Percentiles rank a stretch among this genome's conserved stretches.
phyloP scores from a whole-genome alignment of 2,888 invertebrate species.

The Ophion ellenae region DNA sequence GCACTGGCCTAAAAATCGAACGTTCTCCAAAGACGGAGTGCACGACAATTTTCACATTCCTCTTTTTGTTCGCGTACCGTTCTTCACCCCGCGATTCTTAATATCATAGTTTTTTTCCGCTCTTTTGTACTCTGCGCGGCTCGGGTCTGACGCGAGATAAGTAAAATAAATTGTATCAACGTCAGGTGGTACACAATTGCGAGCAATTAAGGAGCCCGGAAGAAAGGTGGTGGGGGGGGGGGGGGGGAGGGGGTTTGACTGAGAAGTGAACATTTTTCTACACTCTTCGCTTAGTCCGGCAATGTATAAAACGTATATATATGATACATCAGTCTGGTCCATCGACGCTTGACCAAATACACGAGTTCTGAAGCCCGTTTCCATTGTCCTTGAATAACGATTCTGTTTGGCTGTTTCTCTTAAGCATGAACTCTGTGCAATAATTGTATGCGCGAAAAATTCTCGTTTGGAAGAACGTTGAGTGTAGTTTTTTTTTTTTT shows the following conservation, averaged over 20 bases:
- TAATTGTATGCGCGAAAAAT: slow-evolving; percentile 11
- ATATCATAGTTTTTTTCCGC: slow-evolving; percentile 1
- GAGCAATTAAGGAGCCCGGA: slow-evolving; percentile 41
- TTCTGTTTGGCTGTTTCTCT: neutral
- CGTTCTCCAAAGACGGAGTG: slow-evolving; percentile 51
- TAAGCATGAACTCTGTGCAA: neutral
- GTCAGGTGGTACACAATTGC: slow-evolving; percentile 74
- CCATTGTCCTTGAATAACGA: slow-evolving; percentile 31
- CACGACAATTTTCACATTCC: slow-evolving; percentile 70
- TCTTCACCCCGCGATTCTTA: neutral
- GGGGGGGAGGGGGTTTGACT: neutral
- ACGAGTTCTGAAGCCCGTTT: slow-evolving; percentile 51
- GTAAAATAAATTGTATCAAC: slow-evolving; percentile 42
- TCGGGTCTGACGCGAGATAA: slow-evolving; percentile 70
- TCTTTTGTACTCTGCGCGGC: slow-evolving; percentile 79
- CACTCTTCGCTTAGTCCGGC: slow-evolving; percentile 74
- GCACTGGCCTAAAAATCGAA: slow-evolving; percentile 72
- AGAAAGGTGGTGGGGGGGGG: neutral
- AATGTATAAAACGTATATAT: slow-evolving; percentile 79
- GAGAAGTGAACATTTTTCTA: slow-evolving; percentile 32
- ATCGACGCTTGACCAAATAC: slow-evolving; percentile 73
- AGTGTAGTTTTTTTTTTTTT: too few species aligned
- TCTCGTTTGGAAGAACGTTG: slow-evolving; percentile 59
- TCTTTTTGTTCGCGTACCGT: slow-evolving; percentile 34
- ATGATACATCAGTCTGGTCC: slow-evolving; percentile 83